Conservation (phyloP, 2,113 vertebrate species). For the Ifrita kowaldi region DNA sequence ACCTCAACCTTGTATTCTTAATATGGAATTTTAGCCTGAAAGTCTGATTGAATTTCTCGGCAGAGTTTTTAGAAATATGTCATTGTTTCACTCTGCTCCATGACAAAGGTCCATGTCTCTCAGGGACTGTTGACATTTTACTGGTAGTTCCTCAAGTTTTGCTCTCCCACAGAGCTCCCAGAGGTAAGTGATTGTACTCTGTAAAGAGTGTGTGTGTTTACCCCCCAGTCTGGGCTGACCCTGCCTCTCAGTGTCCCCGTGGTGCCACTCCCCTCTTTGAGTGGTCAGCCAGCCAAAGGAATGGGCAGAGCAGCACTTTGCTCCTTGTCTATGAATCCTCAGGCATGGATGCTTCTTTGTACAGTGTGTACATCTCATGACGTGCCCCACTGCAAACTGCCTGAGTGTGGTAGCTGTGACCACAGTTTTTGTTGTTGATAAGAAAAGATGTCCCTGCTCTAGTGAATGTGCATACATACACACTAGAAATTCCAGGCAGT, state of each 20-base stretch:
- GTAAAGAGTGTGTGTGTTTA: not conserved
- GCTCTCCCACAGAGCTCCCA: not conserved
- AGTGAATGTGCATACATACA: not conserved
- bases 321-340: not conserved
- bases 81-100: not conserved
- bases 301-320: not conserved
- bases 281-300: not conserved
- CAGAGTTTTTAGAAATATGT: constrained; percentile 10
- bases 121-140: constrained; percentile 19
- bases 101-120: not conserved
- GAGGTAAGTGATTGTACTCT: not conserved
- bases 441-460: not conserved
- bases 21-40: not conserved
- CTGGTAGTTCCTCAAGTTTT: not conserved
- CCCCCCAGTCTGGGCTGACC: not conserved
- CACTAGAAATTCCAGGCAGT: not conserved
- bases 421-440: not conserved
- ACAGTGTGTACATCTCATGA: not conserved
- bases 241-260: not conserved
- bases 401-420: not conserved
- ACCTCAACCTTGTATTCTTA: not conserved
- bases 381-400: not conserved
- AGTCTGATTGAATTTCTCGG: not conserved
- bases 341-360: not conserved
- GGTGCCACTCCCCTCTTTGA: not conserved